A percentile compares a stretch with the other conserved stretches of the same genome.
phyloP scores from a whole-genome alignment of 2,113 vertebrate genomes.

The Oostethus manadensis region DNA sequence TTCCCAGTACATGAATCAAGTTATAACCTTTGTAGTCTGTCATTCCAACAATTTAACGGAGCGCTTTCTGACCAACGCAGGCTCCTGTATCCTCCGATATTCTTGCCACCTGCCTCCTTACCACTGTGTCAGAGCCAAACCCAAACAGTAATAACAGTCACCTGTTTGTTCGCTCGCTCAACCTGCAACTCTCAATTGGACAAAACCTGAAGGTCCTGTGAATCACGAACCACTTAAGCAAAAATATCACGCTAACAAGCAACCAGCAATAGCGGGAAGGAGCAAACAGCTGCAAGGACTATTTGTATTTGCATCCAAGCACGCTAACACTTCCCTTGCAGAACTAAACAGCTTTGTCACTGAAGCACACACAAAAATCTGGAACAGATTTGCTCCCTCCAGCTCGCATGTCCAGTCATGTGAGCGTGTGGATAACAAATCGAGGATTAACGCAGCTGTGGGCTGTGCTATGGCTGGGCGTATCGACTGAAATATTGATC shows the following conservation, averaged over 20 bases:
- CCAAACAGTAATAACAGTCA: slow-evolving; percentile 32
- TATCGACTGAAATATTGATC: no score
- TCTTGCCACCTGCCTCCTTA: slow-evolving; percentile 6
- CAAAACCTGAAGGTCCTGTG: slow-evolving; percentile 32
- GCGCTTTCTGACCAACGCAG: slow-evolving; percentile 10
- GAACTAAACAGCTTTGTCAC: slow-evolving; percentile 39
- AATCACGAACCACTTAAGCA: slow-evolving; percentile 18
- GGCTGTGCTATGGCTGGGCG: no score
- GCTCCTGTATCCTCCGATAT: not conserved
- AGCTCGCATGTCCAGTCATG: not conserved
- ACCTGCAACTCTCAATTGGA: slow-evolving; percentile 39
- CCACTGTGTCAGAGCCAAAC: slow-evolving; percentile 13
- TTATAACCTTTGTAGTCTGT: slow-evolving; percentile 4
- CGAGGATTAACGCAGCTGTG: slow-evolving; percentile 12
- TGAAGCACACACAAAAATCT: slow-evolving; percentile 35
- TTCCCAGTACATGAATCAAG: not conserved
- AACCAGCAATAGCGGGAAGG: slow-evolving; percentile 19
- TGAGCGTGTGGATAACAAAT: slow-evolving; percentile 12
- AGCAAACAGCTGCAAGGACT: slow-evolving; percentile 32
- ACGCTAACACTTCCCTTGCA: slow-evolving; percentile 36
- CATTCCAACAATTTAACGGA: slow-evolving; percentile 26
- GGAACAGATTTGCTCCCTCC: slow-evolving; percentile 25
- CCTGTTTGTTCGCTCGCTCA: slow-evolving; percentile 47
- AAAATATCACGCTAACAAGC: slow-evolving; percentile 30
- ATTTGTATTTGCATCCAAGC: slow-evolving; percentile 9